Conservation (phyloP, 1,140 invertebrate genomes). For the Eciton burchellii region DNA sequence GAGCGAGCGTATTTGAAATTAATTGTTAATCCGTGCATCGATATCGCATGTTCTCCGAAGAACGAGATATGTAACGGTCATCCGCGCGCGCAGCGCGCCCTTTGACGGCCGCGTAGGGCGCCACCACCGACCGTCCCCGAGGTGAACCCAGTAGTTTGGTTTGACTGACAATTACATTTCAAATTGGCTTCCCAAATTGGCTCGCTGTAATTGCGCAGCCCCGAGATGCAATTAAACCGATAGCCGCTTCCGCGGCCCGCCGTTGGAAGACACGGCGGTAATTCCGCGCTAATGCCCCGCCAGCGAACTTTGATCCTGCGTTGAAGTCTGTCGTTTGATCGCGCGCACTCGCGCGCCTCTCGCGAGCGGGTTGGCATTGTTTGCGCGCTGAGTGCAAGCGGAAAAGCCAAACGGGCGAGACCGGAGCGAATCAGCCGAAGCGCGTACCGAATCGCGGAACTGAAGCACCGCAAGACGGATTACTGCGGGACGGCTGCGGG, state of each 20-base stretch:
- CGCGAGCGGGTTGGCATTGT: not conserved
- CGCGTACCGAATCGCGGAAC: no score
- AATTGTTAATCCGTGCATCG: conserved; percentile 17
- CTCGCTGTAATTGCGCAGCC: conserved; percentile 62
- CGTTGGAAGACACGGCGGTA: conserved; percentile 61
- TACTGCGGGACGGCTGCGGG: no score
- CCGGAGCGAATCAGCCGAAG: no score
- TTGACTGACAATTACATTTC: conserved; percentile 70
- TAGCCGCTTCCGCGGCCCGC: conserved; percentile 65
- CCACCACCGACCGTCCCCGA: not conserved
- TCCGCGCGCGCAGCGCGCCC: not conserved
- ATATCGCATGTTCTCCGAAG: not conserved
- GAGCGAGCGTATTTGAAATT: conserved; percentile 18
- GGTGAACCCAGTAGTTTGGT: conserved; percentile 51
- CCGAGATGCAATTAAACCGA: conserved; percentile 73
- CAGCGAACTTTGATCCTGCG: conserved; percentile 33
- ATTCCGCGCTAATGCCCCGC: conserved; percentile 61
- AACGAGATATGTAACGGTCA: conserved; percentile 27
- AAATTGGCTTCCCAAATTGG: conserved; percentile 66
- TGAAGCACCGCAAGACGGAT: no score
- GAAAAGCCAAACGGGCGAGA: no score
- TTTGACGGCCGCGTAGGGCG: conserved; percentile 16
- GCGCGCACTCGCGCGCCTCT: not conserved
- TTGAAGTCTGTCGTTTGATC: not conserved
- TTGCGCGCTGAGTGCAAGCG: no score